Evolutionary conservation across 2,888 invertebrate genomes (phyloP).

Genomic region (Drosophila neutralis): DNA sequence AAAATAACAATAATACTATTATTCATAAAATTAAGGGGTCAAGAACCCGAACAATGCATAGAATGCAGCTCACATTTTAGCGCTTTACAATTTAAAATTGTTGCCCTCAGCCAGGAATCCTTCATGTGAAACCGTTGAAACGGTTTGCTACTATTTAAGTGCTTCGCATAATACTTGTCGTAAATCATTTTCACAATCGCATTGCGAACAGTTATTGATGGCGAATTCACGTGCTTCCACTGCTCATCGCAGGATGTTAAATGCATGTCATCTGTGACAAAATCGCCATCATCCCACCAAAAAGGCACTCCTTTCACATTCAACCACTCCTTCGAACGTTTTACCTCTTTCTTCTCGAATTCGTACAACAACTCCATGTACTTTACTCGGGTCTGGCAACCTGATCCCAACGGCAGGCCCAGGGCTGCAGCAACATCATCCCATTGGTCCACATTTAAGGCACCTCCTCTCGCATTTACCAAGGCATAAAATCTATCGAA

Average conservation of each 20-base stretch:
- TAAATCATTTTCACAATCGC: conserved; percentile 37
- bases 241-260: background rate
- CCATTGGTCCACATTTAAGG: conserved; percentile 40
- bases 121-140: conserved; percentile 40
- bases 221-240: background rate
- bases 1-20: background rate
- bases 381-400: conserved; percentile 22
- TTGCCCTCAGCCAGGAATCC: conserved; percentile 46
- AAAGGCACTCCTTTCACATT: conserved; percentile 16
- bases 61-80: conserved; percentile 34
- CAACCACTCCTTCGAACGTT: conserved; percentile 21
- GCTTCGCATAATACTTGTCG: conserved; percentile 42
- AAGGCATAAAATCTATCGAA: conserved; percentile 30
- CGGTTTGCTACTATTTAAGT: conserved; percentile 25
- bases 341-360: conserved; percentile 36
- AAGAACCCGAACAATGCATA: conserved; percentile 19
- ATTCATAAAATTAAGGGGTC: background rate
- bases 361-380: conserved; percentile 41
- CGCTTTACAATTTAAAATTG: conserved; percentile 41
- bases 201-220: conserved; percentile 17
- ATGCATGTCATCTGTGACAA: conserved; percentile 5
- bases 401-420: conserved; percentile 22
- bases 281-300: conserved; percentile 53
- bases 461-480: conserved; percentile 41
- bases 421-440: conserved; percentile 43